Evolutionary conservation across 2,797 vertebrate genomes (phyloP), one percentile per base, ranked within the genome.

Genomic region (Peromyscus melanophrys): DNA sequence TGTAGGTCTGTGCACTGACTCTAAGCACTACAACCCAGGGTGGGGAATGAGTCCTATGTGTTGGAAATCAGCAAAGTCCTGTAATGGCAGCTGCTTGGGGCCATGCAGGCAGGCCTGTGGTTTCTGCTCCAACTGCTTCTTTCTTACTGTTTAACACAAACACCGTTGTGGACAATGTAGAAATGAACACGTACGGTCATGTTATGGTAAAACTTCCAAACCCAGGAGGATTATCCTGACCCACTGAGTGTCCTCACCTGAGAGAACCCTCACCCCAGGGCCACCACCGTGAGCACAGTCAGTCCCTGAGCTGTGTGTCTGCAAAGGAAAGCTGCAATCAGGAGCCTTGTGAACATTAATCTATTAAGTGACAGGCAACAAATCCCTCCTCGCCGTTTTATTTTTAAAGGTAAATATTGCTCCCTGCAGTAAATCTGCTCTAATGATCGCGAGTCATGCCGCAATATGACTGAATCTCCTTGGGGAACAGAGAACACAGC

Each of bases 381-480:
- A 40, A 67, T 49, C 82, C 83, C 92, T 89, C 37, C 0, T 14
- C 14, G 29, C 89, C 89, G 3, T 77, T 95, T 92, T 82, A 89
- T 73, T 78, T 67, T 91, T 27, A 46, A 94, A 95, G 81, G 87
- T 91, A 96, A 93, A 95, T 59, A 96, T 87, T 92, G 92, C 77
- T 95, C 96, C 95, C 95, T 46, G n/a, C 27, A 85, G 95, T 89
- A 80, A 88, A 85, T 59, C 59, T n/a, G 17, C 81, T 88, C 88
- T 94, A 71, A 94, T 96, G 93, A 77, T 65, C 49, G n/a, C 13
- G 78, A 91, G 81, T 80, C 84, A 84, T n/a, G n/a, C 4, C 10
- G 27, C 80, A 87, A n/a, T 75, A n/a, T n/a, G 76, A 93, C 63
- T 76, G 40, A 29, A 76, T n/a, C 89, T 87, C 96, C 91, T 46